phyloP scores from a whole-genome alignment of 2,113 vertebrate species.

The Hippoglossus stenolepis region DNA sequence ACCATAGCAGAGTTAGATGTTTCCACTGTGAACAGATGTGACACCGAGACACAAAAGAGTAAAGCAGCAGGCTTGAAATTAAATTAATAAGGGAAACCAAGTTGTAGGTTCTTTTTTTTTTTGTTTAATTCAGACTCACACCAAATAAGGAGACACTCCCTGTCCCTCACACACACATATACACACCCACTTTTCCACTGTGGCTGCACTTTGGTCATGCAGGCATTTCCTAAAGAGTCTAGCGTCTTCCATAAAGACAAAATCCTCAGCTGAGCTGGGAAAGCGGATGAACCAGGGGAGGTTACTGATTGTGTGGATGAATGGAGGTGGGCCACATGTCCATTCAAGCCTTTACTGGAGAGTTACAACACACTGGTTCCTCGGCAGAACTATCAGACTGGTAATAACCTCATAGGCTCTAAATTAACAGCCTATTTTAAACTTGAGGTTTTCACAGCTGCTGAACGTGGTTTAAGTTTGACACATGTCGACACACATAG shows the following conservation, averaged over 20 bases:
- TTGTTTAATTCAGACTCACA: conserved; percentile 7
- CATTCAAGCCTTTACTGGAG: background rate
- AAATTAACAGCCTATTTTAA: conserved; percentile 14
- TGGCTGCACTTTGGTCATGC: conserved; percentile 62
- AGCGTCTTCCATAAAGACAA: conserved; percentile 19
- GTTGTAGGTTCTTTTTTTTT: background rate
- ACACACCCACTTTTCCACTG: conserved; percentile 63
- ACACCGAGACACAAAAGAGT: conserved; percentile 2
- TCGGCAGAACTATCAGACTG: background rate
- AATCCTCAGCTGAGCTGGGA: conserved; percentile 10
- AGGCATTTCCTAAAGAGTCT: conserved; percentile 72
- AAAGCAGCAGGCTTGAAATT: conserved; percentile 18
- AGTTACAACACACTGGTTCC: background rate
- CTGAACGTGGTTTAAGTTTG: background rate
- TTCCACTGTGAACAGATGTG: conserved; percentile 38
- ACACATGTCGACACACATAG: background rate
- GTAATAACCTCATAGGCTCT: conserved; percentile 4
- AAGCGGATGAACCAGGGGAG: background rate
- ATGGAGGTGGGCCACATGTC: background rate
- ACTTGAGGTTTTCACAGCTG: background rate
- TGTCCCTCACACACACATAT: conserved; percentile 26
- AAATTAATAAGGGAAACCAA: conserved; percentile 13
- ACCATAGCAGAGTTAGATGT: conserved; percentile 10
- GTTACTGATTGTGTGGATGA: conserved; percentile 12
- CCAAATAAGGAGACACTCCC: conserved; percentile 50